Conservation (phyloP, 2,888 invertebrate genomes). For the Eilema depressum region DNA sequence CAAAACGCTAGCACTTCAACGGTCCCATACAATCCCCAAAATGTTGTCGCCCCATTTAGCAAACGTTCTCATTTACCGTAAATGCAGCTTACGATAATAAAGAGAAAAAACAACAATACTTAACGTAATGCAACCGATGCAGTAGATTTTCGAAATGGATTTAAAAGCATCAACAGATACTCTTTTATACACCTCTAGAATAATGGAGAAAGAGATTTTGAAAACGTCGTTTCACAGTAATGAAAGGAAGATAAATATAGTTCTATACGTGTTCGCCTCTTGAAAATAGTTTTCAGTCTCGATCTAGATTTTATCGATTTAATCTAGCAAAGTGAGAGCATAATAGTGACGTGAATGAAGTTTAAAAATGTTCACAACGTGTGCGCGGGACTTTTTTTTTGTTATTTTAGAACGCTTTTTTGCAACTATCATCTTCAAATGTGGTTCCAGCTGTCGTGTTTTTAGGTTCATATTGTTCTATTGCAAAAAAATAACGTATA, state of each 20-base stretch:
- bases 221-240: constrained; percentile 46
- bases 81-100: constrained; percentile 28
- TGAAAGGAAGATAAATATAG: constrained; percentile 39
- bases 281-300: constrained; percentile 50
- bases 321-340: constrained; percentile 57
- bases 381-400: not conserved
- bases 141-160: constrained; percentile 34
- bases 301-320: constrained; percentile 56
- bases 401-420: not conserved
- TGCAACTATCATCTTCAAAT: not conserved
- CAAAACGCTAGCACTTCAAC: constrained; percentile 8
- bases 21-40: constrained; percentile 12
- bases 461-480: too few relatives aligned
- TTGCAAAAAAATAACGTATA: too few relatives aligned
- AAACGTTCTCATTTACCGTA: constrained; percentile 22
- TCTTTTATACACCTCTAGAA: constrained; percentile 33
- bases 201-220: constrained; percentile 32
- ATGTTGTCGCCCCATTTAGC: constrained; percentile 16
- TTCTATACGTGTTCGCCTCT: constrained; percentile 30
- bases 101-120: constrained; percentile 14
- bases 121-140: constrained; percentile 28
- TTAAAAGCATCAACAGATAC: constrained; percentile 35
- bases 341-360: constrained; percentile 35
- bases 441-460: not conserved
- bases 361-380: constrained; percentile 37